Percentiles rank a stretch among this genome's conserved stretches.
These are phyloP conservation scores for Murina feae DNA, from an alignment of 2,113 vertebrate species.

Conservation along the genomic window DNA sequence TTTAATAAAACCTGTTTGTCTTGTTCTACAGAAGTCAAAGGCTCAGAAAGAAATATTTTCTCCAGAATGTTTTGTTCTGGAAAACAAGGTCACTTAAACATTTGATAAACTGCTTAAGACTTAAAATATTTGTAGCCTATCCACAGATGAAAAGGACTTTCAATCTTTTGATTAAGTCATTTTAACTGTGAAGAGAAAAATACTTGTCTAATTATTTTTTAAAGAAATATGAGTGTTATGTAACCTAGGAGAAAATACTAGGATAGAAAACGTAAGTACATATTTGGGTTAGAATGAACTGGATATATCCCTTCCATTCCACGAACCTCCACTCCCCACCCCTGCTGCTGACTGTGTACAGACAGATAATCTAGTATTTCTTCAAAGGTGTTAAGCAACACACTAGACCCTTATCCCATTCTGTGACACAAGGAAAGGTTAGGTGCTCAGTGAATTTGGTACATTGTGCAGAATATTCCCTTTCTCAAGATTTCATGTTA, in stretches of 20 bases:
- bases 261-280: too few species aligned
- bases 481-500: neutral
- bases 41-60: slow-evolving; percentile 61
- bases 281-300: neutral
- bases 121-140: slow-evolving; percentile 27
- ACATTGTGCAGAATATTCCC: neutral
- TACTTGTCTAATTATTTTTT: slow-evolving; percentile 17
- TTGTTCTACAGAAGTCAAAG: slow-evolving; percentile 46
- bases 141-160: slow-evolving; percentile 46
- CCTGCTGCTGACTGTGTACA: neutral
- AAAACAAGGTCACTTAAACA: slow-evolving; percentile 60
- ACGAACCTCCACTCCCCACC: neutral
- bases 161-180: slow-evolving; percentile 34
- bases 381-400: neutral
- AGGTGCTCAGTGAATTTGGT: neutral
- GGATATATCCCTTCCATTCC: neutral
- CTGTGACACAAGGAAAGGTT: neutral
- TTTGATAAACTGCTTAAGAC: slow-evolving; percentile 31
- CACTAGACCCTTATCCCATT: neutral
- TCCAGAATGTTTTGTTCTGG: slow-evolving; percentile 65
- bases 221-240: slow-evolving; percentile 12
- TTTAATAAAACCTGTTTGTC: slow-evolving; percentile 67
- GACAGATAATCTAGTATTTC: neutral
- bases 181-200: slow-evolving; percentile 25
- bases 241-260: neutral